phyloP scores from a whole-genome alignment of 2,797 vertebrate genomes.

The Pseudomugil tenellus region DNA sequence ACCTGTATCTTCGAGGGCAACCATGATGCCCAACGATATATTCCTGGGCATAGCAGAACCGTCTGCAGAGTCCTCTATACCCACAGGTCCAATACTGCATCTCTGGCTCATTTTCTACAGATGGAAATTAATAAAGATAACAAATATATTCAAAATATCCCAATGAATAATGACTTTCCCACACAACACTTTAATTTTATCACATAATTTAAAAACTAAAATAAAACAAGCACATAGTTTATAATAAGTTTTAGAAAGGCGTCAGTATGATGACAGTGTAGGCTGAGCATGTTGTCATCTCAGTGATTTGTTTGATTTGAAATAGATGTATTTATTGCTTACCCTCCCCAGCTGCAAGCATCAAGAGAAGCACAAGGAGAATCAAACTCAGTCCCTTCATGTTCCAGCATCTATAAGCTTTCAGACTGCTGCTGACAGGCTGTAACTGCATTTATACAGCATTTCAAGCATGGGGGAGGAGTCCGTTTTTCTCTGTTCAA shows the following conservation, averaged over 20 bases:
- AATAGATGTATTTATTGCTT: conserved; percentile 54
- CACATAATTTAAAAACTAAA: background rate
- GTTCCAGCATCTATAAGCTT: conserved; percentile 63
- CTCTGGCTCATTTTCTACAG: conserved; percentile 67
- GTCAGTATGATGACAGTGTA: background rate
- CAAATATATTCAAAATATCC: background rate
- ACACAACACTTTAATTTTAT: background rate
- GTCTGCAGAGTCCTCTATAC: conserved; percentile 81
- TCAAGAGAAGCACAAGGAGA: conserved; percentile 79
- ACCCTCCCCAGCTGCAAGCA: conserved; percentile 78
- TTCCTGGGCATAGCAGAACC: conserved; percentile 82
- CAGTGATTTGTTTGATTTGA: conserved; percentile 7
- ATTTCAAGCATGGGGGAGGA: conserved; percentile 74
- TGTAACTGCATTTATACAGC: conserved; percentile 81
- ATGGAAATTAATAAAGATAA: conserved; percentile 2
- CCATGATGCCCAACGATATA: conserved; percentile 77
- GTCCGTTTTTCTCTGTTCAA: conserved; percentile 65
- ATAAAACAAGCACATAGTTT: conserved; percentile 9
- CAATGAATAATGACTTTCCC: background rate
- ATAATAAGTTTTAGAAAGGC: conserved; percentile 12
- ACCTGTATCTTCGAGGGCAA: conserved; percentile 83
- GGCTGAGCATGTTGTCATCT: conserved; percentile 19
- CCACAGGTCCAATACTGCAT: conserved; percentile 76
- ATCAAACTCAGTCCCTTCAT: conserved; percentile 80
- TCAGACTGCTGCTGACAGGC: conserved; percentile 67